phyloP scores from a whole-genome alignment of 2,113 vertebrate species.

The Ginglymostoma cirratum region DNA sequence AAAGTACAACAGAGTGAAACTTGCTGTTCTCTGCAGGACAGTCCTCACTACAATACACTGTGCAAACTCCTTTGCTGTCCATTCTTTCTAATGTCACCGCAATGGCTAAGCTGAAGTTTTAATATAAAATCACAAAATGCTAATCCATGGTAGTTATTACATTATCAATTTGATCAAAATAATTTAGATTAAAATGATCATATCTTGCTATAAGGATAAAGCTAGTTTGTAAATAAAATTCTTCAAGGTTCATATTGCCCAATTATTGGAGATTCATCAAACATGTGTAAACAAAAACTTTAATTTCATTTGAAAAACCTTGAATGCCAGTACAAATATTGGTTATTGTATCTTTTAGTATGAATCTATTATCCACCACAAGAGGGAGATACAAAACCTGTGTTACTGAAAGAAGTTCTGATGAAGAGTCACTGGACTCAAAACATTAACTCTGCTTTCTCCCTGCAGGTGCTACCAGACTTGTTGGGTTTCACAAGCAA shows the following conservation, averaged over 20 bases:
- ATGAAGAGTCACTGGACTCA: too few relatives aligned
- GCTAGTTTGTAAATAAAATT: not conserved
- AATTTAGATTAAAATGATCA: not conserved
- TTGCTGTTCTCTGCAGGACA: not conserved
- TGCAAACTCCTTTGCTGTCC: not conserved
- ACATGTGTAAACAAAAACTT: not conserved
- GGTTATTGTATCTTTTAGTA: not conserved
- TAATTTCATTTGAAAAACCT: not conserved
- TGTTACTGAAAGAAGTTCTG: not conserved
- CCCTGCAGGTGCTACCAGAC: too few relatives aligned
- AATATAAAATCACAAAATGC: not conserved
- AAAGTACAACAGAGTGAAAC: not conserved
- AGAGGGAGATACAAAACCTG: constrained; percentile 8
- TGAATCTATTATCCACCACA: not conserved
- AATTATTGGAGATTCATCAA: not conserved
- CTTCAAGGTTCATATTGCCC: not conserved
- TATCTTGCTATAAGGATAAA: not conserved
- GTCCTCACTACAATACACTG: not conserved
- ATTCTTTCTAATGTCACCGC: not conserved
- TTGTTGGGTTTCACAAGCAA: too few relatives aligned
- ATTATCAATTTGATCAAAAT: not conserved
- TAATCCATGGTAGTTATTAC: not conserved
- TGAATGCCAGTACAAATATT: not conserved
- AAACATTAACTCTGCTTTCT: too few relatives aligned
- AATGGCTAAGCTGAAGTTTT: not conserved